Percentiles rank a stretch among this genome's conserved stretches.
Evolutionary conservation across 23 tunicate genomes (phyloP).

Genomic region (Ascidia mentula): DNA sequence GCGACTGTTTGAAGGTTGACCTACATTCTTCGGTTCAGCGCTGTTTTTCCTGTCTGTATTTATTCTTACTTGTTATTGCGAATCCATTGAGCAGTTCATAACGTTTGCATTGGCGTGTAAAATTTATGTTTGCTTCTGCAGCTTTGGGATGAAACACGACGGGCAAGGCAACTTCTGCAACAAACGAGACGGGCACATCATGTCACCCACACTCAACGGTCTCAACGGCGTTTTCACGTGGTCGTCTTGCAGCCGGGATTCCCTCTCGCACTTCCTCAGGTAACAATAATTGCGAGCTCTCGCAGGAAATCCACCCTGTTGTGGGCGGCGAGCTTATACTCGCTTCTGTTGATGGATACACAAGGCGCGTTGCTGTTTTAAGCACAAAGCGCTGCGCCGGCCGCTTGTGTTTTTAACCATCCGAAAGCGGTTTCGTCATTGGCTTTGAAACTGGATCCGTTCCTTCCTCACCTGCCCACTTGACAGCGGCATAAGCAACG

Average conservation of each 20-base stretch:
- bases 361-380: not conserved
- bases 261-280: slow-evolving; percentile 70
- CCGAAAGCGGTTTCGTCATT: not conserved
- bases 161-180: slow-evolving; percentile 88
- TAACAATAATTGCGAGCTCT: slow-evolving; percentile 7
- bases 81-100: too few relatives aligned
- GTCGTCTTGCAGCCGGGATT: slow-evolving; percentile 87
- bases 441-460: not conserved
- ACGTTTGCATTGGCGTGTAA: too few relatives aligned
- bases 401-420: not conserved
- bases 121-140: slow-evolving; percentile 11
- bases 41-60: not conserved
- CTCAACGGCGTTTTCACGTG: slow-evolving; percentile 93
- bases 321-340: not conserved
- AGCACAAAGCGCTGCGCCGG: not conserved
- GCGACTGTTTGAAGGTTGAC: not conserved
- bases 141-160: slow-evolving; percentile 98
- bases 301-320: not conserved
- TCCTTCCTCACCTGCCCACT: not conserved
- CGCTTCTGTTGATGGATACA: not conserved
- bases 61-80: too few relatives aligned
- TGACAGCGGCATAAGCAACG: not conserved
- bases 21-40: not conserved
- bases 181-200: slow-evolving; percentile 86
- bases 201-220: slow-evolving; percentile 95